Base-by-base conservation (phyloP, 64 coral and sea anemone species). In the Acropora yongei region DNA sequence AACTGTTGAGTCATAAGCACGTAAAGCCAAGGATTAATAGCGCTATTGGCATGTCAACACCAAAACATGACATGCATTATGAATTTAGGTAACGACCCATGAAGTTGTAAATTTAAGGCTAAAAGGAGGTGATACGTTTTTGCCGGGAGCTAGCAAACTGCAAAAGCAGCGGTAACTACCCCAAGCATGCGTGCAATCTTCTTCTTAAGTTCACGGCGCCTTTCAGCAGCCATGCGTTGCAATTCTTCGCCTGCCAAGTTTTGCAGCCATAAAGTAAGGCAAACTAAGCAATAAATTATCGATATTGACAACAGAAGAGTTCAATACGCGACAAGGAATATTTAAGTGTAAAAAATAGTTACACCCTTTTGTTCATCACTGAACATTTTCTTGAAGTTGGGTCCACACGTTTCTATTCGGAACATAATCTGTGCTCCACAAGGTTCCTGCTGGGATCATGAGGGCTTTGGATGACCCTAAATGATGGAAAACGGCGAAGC, bases 121-220 rank as follows among this genome's bases (percentile, higher is more conserved):
- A 93, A 75, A 68, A 90, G 51, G 9, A 67, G 80, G 63, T 93
- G 95, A 74, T 93, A 93, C 2, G 66, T 17, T 5, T 91, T 79
- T 9, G 80, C 16, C 41, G 90, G 90, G 12, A 91, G 71, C 90
- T 80, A 91, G 14, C 90, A 91, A 66, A 60, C 9, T 13, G 80
- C 90, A 19, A 91, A 91, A 17, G 79, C 80, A 66, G 80, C 78
- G 16, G 80, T 48, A 8, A 91, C 49, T 44, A 85, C 65, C 2
- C 76, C 50, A 39, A 91, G 78, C 1, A 44, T 80, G 43, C 90
- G 90, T 1, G 77, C 79, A 17, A 74, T 46, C 44, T 77, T 85
- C 40, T 91, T 91, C 16, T 53, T 68, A 3, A 41, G 9, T 42
- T 83, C 3, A 61, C 19, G 60, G 4, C 80, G 80, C 44, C 65